These are phyloP conservation scores for Catharus bicknelli DNA, from an alignment of 2,113 vertebrate genomes.

Conservation along the genomic window DNA sequence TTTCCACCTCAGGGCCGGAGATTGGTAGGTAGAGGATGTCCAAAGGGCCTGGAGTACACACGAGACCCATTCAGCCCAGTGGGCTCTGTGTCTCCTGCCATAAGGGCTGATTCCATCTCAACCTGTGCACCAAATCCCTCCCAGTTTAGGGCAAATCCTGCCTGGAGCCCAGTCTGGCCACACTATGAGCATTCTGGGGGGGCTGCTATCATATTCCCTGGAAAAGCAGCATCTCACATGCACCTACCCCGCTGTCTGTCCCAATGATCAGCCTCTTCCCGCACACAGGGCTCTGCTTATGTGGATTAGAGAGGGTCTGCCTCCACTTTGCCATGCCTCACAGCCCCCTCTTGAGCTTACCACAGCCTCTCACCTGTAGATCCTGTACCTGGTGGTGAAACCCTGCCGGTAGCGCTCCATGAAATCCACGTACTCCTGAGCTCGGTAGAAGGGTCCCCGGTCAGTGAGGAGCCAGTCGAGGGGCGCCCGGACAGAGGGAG, in stretches of 20 bases:
- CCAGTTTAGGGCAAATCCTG: background rate
- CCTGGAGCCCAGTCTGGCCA: background rate
- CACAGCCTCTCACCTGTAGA: conserved; percentile 87
- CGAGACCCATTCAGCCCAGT: background rate
- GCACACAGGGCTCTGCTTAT: fast-evolving
- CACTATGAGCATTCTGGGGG: fast-evolving
- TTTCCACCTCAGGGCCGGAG: background rate
- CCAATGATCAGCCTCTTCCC: background rate
- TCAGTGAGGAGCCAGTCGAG: conserved; percentile 97
- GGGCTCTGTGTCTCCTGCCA: background rate
- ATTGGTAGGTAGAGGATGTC: background rate
- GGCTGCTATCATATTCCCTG: background rate
- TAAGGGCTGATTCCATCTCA: background rate
- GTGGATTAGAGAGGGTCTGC: background rate
- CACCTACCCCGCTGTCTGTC: background rate
- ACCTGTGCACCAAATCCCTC: background rate
- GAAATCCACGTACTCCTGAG: conserved; percentile 94
- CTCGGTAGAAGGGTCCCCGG: conserved; percentile 93
- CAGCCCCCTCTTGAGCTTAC: background rate
- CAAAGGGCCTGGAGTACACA: background rate
- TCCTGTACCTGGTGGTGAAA: conserved; percentile 97
- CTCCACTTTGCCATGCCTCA: fast-evolving
- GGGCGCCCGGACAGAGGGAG: conserved; percentile 67
- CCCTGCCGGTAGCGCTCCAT: conserved; percentile 93
- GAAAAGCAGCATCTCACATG: background rate